Conservation (phyloP, 2,797 vertebrate genomes). For the Prionace glauca region DNA sequence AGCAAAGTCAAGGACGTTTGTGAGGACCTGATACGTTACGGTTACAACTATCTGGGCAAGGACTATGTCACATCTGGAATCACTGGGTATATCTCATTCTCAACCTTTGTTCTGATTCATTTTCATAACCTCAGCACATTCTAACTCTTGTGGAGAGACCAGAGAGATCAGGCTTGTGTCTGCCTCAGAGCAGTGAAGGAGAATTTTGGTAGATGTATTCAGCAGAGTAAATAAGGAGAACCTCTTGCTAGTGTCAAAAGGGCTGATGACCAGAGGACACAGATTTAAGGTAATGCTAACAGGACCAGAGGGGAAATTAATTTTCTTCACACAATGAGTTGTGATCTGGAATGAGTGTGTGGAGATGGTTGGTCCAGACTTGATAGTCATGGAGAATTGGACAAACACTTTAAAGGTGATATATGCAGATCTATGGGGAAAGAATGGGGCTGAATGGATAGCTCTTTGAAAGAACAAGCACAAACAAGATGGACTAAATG, state of each 20-base stretch:
- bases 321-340: not conserved
- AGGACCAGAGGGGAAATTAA: not conserved
- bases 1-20: slow-evolving; percentile 98
- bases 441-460: not conserved
- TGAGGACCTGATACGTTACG: slow-evolving; percentile 90
- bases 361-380: too few species aligned
- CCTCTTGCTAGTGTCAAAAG: not conserved
- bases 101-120: not conserved
- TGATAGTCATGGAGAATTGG: not conserved
- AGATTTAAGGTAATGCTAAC: not conserved
- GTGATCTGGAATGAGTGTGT: too few species aligned
- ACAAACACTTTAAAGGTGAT: not conserved
- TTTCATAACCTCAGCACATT: not conserved
- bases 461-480: not conserved
- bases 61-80: slow-evolving; percentile 98
- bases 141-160: not conserved
- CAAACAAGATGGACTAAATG: not conserved
- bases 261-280: not conserved
- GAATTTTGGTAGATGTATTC: not conserved
- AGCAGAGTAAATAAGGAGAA: not conserved
- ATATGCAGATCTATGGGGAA: not conserved
- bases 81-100: slow-evolving; percentile 72
- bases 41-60: slow-evolving; percentile 97
- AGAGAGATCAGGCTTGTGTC: not conserved
- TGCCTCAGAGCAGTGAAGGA: not conserved